These are phyloP conservation scores for Ctenomys sociabilis DNA, from an alignment of 2,113 vertebrate genomes.

Conservation along the genomic window DNA sequence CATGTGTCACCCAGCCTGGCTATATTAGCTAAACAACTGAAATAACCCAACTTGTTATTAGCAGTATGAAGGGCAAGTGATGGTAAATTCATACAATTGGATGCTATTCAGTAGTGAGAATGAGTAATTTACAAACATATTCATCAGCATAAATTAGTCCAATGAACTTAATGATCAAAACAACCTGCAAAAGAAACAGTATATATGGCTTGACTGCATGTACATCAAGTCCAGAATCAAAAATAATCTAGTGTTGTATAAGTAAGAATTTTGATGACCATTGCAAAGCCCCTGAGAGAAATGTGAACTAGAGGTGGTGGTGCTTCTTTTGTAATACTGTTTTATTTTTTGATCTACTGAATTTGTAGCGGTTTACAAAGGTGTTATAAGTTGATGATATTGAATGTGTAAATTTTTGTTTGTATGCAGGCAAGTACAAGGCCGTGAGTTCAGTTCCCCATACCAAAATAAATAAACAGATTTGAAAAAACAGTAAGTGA, in stretches of 20 bases:
- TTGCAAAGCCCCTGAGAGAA: background rate
- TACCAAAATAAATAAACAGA: too few species aligned
- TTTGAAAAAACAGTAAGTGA: background rate
- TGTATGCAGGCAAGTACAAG: background rate
- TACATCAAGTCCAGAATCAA: background rate
- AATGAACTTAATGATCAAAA: slow-evolving; percentile 20
- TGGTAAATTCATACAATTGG: background rate
- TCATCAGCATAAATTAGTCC: background rate
- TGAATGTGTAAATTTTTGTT: background rate
- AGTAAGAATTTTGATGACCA: background rate
- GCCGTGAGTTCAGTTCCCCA: too few species aligned
- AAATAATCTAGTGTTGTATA: background rate
- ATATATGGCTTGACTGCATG: background rate
- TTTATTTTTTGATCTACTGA: background rate
- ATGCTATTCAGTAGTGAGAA: background rate
- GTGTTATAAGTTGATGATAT: background rate
- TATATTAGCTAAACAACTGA: background rate
- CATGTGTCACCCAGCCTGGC: background rate
- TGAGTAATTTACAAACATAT: background rate
- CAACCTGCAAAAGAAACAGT: background rate
- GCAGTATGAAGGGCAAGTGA: background rate
- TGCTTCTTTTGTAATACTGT: background rate
- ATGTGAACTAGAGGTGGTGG: too few species aligned
- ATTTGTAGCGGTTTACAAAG: background rate
- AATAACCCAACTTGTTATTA: background rate